phyloP scores from a whole-genome alignment of 2,797 vertebrate species.

The Ciconia nigra region DNA sequence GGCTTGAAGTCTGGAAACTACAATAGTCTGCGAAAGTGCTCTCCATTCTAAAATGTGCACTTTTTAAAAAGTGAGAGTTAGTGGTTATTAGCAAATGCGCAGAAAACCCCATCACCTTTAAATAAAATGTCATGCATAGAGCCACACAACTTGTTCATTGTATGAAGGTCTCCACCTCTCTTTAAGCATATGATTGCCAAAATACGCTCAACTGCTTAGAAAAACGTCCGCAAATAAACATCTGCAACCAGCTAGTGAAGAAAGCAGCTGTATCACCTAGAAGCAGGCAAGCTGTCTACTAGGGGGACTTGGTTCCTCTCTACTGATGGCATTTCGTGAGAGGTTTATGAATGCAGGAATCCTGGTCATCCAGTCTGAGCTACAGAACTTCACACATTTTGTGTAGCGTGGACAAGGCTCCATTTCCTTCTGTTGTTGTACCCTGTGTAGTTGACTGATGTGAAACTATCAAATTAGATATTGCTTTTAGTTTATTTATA shows the following conservation, averaged over 20 bases:
- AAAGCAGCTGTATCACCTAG: not conserved
- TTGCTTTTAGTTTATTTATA: not conserved
- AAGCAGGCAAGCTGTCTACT: not conserved
- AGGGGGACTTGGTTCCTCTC: not conserved
- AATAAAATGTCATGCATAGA: not conserved
- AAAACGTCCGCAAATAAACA: rapidly evolving
- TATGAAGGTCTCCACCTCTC: not conserved
- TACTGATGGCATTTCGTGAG: not conserved
- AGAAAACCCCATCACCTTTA: not conserved
- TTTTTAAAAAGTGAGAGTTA: not conserved
- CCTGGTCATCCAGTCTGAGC: not conserved
- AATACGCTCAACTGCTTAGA: not conserved
- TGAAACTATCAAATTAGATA: not conserved
- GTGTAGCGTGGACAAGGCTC: not conserved
- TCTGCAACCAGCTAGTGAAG: not conserved
- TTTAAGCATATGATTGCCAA: not conserved
- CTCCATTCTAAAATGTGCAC: not conserved
- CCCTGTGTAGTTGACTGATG: not conserved
- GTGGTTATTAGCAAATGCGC: not conserved
- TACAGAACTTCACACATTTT: not conserved
- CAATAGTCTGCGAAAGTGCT: not conserved
- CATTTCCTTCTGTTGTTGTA: not conserved
- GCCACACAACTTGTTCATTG: not conserved
- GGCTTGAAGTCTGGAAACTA: not conserved
- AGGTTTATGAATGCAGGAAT: not conserved